phyloP scores from a whole-genome alignment of 1,140 invertebrate species.

The Steinernema khuongi region DNA sequence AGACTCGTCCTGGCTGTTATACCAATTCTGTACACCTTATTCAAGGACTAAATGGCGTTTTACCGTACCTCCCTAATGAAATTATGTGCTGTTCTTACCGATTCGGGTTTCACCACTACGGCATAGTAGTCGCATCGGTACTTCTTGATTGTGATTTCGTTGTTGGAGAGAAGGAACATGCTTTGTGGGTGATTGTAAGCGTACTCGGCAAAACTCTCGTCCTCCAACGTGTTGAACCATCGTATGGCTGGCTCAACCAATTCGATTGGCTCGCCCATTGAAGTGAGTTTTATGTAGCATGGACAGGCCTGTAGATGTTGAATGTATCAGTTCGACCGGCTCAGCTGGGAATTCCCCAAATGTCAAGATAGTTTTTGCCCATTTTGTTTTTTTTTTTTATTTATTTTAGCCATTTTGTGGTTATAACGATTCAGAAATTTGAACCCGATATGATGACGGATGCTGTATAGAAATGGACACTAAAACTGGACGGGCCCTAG shows the following conservation, averaged over 20 bases:
- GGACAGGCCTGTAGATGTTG: not conserved
- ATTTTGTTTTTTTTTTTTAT: too few relatives aligned
- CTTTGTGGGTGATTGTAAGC: not conserved
- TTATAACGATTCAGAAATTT: too few relatives aligned
- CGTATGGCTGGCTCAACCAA: not conserved
- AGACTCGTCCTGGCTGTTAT: not conserved
- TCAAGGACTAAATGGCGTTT: not conserved
- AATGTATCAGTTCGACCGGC: too few relatives aligned
- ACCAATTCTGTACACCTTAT: not conserved
- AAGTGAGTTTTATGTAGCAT: not conserved
- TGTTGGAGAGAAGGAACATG: constrained; percentile 1
- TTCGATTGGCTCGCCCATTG: not conserved
- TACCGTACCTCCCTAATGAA: not conserved
- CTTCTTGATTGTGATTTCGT: not conserved
- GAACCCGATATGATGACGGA: too few relatives aligned
- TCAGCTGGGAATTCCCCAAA: too few relatives aligned
- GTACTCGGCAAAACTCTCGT: constrained; percentile 3
- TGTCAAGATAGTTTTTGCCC: too few relatives aligned
- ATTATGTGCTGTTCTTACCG: not conserved
- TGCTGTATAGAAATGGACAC: too few relatives aligned
- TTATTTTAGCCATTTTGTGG: too few relatives aligned
- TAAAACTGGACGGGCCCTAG: too few relatives aligned
- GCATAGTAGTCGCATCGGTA: not conserved
- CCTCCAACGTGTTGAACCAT: not conserved
- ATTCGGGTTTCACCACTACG: not conserved